phyloP scores from a whole-genome alignment of 2,113 vertebrate species.

The Scartelaos histophorus region DNA sequence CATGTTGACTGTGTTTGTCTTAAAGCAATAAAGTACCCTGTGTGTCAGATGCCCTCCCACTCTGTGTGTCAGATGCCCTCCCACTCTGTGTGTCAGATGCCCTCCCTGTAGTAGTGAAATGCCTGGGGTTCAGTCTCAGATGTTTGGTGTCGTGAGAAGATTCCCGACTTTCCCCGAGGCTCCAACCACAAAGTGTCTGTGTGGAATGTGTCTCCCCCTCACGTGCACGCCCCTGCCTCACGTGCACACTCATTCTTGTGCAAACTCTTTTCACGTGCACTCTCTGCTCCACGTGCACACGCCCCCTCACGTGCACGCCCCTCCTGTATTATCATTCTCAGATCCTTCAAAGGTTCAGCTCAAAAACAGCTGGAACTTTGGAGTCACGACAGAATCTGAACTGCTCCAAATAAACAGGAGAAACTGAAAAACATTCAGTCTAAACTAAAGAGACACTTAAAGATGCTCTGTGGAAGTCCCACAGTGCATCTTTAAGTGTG shows the following conservation, averaged over 20 bases:
- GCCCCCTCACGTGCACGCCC: neutral
- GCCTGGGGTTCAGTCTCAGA: neutral
- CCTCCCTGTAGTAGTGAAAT: too few relatives aligned
- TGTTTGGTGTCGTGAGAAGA: neutral
- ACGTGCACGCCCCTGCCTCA: neutral
- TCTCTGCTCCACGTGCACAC: neutral
- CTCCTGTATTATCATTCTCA: neutral
- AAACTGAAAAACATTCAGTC: too few relatives aligned
- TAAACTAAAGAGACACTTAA: too few relatives aligned
- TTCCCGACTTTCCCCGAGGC: neutral
- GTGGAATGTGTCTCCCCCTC: neutral
- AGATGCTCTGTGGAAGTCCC: too few relatives aligned
- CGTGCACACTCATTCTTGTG: neutral
- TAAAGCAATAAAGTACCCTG: too few relatives aligned
- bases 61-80: too few relatives aligned
- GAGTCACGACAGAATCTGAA: neutral
- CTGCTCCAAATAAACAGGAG: neutral
- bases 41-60: too few relatives aligned
- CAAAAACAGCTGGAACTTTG: neutral
- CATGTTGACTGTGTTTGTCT: too few relatives aligned
- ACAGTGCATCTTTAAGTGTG: too few relatives aligned
- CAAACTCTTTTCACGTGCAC: neutral
- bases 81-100: too few relatives aligned
- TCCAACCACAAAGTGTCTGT: neutral
- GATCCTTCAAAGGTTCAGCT: neutral